Conservation (phyloP, 2,113 vertebrate genomes). For the Zosterops pallidus region DNA sequence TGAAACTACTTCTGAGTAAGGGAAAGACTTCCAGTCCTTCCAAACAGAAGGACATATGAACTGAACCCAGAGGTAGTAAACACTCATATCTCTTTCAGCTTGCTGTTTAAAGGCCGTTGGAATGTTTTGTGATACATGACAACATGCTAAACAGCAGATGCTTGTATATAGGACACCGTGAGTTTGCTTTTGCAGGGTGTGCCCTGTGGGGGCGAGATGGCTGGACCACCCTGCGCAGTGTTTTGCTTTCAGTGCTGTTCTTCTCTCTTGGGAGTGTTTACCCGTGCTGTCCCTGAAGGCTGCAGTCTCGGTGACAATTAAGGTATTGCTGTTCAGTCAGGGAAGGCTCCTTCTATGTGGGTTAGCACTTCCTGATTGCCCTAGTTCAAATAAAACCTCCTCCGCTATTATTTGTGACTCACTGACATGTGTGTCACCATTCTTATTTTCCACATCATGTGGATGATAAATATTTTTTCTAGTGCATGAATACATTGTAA, state of each 20-base stretch:
- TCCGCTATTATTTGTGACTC: conserved; percentile 4
- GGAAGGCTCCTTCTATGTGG: neutral
- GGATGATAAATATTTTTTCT: neutral
- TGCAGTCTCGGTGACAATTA: accelerated
- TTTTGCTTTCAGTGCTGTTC: neutral
- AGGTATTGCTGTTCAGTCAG: neutral
- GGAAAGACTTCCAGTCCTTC: neutral
- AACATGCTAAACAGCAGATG: neutral
- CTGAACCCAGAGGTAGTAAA: neutral
- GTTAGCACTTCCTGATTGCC: neutral
- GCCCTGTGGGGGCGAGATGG: neutral
- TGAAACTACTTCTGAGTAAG: neutral
- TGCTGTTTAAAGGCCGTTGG: neutral
- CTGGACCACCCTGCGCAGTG: neutral
- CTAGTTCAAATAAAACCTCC: neutral
- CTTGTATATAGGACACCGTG: accelerated
- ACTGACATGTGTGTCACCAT: neutral
- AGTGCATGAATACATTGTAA: neutral
- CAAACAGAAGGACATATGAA: neutral
- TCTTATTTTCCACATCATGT: neutral
- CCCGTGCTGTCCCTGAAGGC: neutral
- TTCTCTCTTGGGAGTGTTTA: neutral
- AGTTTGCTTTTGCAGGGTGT: neutral
- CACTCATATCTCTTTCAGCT: neutral
- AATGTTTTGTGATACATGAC: neutral